A percentile compares a stretch with the other conserved stretches of the same genome.
Evolutionary conservation across 2,888 invertebrate species (phyloP).

Genomic region (Xylophagus ater): DNA sequence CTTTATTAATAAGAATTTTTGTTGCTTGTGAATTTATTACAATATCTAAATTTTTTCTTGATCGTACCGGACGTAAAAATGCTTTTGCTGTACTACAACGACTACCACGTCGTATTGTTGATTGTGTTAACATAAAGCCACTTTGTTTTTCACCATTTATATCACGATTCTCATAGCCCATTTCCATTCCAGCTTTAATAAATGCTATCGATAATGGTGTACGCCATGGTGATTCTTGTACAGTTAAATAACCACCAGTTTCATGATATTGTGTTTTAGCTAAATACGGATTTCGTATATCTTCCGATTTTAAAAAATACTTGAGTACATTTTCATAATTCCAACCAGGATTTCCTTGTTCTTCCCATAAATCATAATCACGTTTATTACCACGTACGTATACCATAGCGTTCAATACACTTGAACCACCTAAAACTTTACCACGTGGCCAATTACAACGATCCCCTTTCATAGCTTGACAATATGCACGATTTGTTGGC

Average conservation of each 20-base stretch:
- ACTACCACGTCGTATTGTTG: conserved; percentile 70
- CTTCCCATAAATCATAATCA: conserved; percentile 82
- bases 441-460: conserved; percentile 88
- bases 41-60: conserved; percentile 66
- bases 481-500: conserved; percentile 64
- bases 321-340: conserved; percentile 68
- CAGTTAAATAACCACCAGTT: conserved; percentile 69
- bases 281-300: conserved; percentile 74
- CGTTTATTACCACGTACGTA: conserved; percentile 79
- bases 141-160: conserved; percentile 74
- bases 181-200: conserved; percentile 66
- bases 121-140: conserved; percentile 79
- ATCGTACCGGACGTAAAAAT: conserved; percentile 69
- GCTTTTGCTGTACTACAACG: conserved; percentile 83
- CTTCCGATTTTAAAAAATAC: conserved; percentile 79
- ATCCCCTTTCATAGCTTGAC: conserved; percentile 76
- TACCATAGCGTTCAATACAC: conserved; percentile 83
- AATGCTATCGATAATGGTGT: conserved; percentile 74
- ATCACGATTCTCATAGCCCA: conserved; percentile 71
- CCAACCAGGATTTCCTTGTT: conserved; percentile 77
- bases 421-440: conserved; percentile 79
- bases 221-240: conserved; percentile 75
- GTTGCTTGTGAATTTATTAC: conserved; percentile 65
- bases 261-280: conserved; percentile 62
- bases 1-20: conserved; percentile 58